A percentile compares a stretch with the other conserved stretches of the same genome.
These are phyloP conservation scores for Drosophila micromelanica DNA, from an alignment of 1,140 invertebrate species.

Conservation along the genomic window DNA sequence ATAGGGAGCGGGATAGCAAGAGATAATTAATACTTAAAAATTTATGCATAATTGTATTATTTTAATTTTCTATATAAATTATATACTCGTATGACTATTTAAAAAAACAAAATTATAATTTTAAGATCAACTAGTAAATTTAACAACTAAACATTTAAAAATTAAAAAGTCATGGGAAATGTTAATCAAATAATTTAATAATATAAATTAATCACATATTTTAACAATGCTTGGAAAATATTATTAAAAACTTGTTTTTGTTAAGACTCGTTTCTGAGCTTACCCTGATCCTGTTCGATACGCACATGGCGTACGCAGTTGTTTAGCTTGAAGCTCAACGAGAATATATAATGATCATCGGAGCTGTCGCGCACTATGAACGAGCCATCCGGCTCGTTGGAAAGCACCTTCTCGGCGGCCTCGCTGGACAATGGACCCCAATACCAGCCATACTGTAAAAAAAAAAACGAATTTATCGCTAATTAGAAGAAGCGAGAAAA, in stretches of 20 bases:
- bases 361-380: constrained; percentile 99
- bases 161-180: too few species aligned
- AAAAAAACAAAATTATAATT: too few species aligned
- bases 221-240: too few species aligned
- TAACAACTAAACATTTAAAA: too few species aligned
- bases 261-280: constrained; percentile 31
- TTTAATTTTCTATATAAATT: too few species aligned
- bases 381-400: constrained; percentile 96
- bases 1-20: not conserved
- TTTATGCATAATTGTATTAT: too few species aligned
- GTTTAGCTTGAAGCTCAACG: constrained; percentile 97
- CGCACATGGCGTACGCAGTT: constrained; percentile 96
- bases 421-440: constrained; percentile 98
- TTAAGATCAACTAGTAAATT: too few species aligned
- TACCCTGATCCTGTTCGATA: constrained; percentile 99
- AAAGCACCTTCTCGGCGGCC: constrained; percentile 96
- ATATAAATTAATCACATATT: not conserved
- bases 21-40: too few species aligned
- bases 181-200: too few species aligned
- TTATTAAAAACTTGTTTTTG: too few species aligned
- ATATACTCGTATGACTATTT: too few species aligned
- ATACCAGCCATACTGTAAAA: constrained; percentile 96
- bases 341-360: constrained; percentile 99
- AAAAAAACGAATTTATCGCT: not conserved
- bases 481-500: not conserved